A percentile compares a stretch with the other conserved stretches of the same genome.
These are phyloP conservation scores for Leptinotarsa undecemlineata DNA, from an alignment of 1,140 invertebrate genomes.

Conservation along the genomic window DNA sequence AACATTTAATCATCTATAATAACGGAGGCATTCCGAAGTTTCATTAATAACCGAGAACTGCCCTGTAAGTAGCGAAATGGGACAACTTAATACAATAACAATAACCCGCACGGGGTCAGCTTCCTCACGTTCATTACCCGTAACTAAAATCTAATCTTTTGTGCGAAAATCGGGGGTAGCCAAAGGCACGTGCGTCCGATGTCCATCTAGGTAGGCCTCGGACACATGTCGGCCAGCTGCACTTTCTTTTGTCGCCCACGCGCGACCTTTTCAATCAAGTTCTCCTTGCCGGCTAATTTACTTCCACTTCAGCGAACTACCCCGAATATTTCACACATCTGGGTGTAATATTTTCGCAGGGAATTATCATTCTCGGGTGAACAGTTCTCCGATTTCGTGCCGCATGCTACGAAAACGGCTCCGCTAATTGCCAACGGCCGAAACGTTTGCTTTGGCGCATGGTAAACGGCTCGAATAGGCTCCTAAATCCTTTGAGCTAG, in stretches of 20 bases:
- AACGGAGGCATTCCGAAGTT: neutral
- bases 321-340: conserved; percentile 49
- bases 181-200: conserved; percentile 39
- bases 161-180: conserved; percentile 47
- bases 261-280: conserved; percentile 35
- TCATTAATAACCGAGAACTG: neutral
- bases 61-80: neutral
- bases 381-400: conserved; percentile 10
- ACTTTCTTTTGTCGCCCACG: conserved; percentile 51
- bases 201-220: conserved; percentile 42
- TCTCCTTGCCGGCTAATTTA: conserved; percentile 48
- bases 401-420: neutral
- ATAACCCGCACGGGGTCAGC: conserved; percentile 31
- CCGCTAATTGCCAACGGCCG: conserved; percentile 34
- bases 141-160: conserved; percentile 50
- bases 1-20: too few species aligned
- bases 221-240: conserved; percentile 49
- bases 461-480: conserved; percentile 26
- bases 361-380: conserved; percentile 16
- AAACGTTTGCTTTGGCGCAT: conserved; percentile 23
- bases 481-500: conserved; percentile 7
- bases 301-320: conserved; percentile 44
- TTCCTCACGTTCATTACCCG: conserved; percentile 48
- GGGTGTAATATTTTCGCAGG: conserved; percentile 44
- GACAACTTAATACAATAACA: conserved; percentile 23